phyloP scores from a whole-genome alignment of 2,888 invertebrate species.

The Pantelozetes paolii region DNA sequence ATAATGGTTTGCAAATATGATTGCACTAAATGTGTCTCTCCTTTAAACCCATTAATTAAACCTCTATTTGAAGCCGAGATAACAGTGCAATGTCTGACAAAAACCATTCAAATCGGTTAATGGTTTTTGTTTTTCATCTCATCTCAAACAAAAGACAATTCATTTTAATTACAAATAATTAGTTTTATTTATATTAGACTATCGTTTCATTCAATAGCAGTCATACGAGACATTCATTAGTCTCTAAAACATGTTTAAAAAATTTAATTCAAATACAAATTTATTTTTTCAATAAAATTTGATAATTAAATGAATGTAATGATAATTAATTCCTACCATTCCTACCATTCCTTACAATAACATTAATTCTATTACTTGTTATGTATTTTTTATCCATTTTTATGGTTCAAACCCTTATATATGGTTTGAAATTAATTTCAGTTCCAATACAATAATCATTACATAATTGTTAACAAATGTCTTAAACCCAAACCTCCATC shows the following conservation, averaged over 20 bases:
- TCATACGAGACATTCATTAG: not conserved
- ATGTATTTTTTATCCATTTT: too few relatives aligned
- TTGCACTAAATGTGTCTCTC: not conserved
- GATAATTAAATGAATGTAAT: not conserved
- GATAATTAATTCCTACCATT: too few relatives aligned
- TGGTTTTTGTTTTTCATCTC: slow-evolving; percentile 3
- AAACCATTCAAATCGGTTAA: not conserved
- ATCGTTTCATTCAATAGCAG: not conserved
- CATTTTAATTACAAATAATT: slow-evolving; percentile 3
- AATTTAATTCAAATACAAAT: not conserved
- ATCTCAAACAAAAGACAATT: not conserved
- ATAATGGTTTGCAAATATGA: slow-evolving; percentile 19
- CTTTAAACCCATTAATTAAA: slow-evolving; percentile 16
- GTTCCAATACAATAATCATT: too few relatives aligned
- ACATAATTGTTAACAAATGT: too few relatives aligned
- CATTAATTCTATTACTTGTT: too few relatives aligned
- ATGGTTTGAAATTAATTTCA: too few relatives aligned
- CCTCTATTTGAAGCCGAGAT: not conserved
- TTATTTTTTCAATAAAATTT: not conserved
- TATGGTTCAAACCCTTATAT: too few relatives aligned
- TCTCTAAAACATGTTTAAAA: not conserved
- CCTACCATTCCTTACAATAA: too few relatives aligned
- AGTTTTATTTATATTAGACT: not conserved
- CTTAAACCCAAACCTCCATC: too few relatives aligned
- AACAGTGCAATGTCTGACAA: not conserved